Base-by-base conservation (phyloP, 1,140 invertebrate genomes). In the Tetragonula clypearis region DNA sequence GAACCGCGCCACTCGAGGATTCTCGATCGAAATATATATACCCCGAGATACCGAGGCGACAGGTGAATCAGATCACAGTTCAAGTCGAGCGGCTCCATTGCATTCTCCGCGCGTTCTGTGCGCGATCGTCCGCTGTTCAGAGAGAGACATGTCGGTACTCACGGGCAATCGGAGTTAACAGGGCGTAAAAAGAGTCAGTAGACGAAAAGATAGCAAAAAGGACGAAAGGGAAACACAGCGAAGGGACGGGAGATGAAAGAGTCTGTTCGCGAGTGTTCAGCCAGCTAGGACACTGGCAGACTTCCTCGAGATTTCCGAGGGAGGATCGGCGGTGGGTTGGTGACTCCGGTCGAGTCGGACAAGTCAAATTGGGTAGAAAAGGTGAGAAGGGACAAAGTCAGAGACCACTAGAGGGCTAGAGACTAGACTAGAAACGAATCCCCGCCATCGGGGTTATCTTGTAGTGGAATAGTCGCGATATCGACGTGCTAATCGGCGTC, bases 401-500 rank as follows among this genome's bases (percentile, higher is more conserved):
- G 30, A 35, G 19, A 17, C 26, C n/a, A 23, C 11, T 11, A 2
- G 35, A 19, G 53, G 23, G n/a, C 60, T 62, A 23, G 53, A 14
- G 58, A 62, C n/a, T 23, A 21, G 3, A 23, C 11, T 23, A 23
- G 23, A 21, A 21, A 49, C 76, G 21, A 6, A 3, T 41, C 41
- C 60, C 41, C 60, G n/a, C 81, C 78, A 74, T 88, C 80, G 49
- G 62, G 58, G 80, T 80, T 89, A 88, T 89, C 88, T 79, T 17
- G 69, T 23, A 80, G 88, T 85, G 84, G 62, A 74, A 65, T 73
- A 78, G 77, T 21, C 60, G 58, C 30, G 81, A 55, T 86, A 82
- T 79, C 85, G 80, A 71, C 35, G 71, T 49, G 77, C 41, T 82
- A 86, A 89, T 88, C 74, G 84, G 84, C 30, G 74, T 35, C 56